Conservation (phyloP, 2,888 invertebrate genomes). For the Orthonychiurus folsomi region DNA sequence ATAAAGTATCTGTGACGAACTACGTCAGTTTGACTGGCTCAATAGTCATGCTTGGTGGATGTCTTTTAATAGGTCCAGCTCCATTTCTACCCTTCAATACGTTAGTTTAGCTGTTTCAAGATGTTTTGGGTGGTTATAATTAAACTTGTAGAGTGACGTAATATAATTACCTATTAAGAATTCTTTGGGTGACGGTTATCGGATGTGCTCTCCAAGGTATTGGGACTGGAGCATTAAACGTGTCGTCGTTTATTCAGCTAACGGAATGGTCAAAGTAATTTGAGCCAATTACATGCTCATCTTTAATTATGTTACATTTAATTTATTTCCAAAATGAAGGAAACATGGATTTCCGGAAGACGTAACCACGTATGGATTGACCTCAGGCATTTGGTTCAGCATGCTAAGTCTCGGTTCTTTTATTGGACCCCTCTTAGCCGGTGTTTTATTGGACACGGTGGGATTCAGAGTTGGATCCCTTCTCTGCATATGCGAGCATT, state of each 20-base stretch:
- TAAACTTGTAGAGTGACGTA: not conserved
- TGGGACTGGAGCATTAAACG: not conserved
- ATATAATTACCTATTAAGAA: not conserved
- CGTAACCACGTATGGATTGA: slow-evolving; percentile 77
- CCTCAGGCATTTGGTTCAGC: slow-evolving; percentile 85
- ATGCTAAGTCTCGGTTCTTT: slow-evolving; percentile 81
- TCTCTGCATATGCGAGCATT: slow-evolving; percentile 3
- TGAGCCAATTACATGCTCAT: not conserved
- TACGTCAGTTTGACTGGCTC: slow-evolving; percentile 60
- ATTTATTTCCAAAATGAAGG: slow-evolving; percentile 45
- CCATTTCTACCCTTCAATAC: slow-evolving; percentile 60
- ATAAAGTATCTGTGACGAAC: slow-evolving; percentile 59
- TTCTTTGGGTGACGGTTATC: not conserved
- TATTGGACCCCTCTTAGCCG: slow-evolving; percentile 54
- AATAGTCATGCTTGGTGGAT: slow-evolving; percentile 57
- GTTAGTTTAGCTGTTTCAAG: slow-evolving; percentile 44
- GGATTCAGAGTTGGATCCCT: slow-evolving; percentile 3
- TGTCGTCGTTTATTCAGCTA: slow-evolving; percentile 1
- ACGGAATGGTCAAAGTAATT: not conserved
- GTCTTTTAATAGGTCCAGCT: slow-evolving; percentile 68
- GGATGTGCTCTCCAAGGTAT: slow-evolving; percentile 4
- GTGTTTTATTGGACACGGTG: slow-evolving; percentile 42
- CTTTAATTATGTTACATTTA: not conserved
- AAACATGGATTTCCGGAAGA: slow-evolving; percentile 68
- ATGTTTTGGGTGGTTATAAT: not conserved